Base-by-base conservation (phyloP, 2,888 invertebrate genomes). In the Leptinotarsa tumamoca region DNA sequence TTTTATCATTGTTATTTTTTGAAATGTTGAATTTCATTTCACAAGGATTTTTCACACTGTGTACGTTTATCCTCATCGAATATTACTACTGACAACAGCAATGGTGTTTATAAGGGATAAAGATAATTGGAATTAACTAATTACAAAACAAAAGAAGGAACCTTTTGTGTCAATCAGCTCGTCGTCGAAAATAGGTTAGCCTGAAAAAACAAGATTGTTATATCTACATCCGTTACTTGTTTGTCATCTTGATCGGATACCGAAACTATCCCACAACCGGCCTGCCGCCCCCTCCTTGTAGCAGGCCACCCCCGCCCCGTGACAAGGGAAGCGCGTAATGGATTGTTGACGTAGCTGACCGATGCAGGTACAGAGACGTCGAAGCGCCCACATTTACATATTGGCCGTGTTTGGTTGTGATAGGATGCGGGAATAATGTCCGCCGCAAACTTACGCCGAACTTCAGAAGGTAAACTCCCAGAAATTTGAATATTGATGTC, bases 271-370 rank as follows among this genome's bases (percentile, higher is more conserved):
- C 43, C 43, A n/a, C 63, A 63, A 63, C 43, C 63, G 63, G 63
- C n/a, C 33, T 43, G 43, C 43, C 61, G 61, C 63, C 72, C 52
- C 63, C 52, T 58, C 33, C 70, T 17, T 21, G 54, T 52, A 49
- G 27, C 52, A 51, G 50, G 58, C 61, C 50, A 43, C 52, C 72
- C 51, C 67, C 71, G 71, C 76, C 76, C 71, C 81, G 75, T 79
- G 81, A 80, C 84, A 83, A 85, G 82, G 79, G 83, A 83, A 82
- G 83, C 85, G 85, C 80, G 84, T 87, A 87, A 87, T 87, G 86
- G 85, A 87, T 87, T 87, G 87, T 88, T 88, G 87, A 87, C 87
- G 85, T 81, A 87, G 84, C 88, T 87, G 87, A 88, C 87, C 88
- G 87, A 86, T 87, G 87, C 88, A 88, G 88, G 88, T 88, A 87